Evolutionary conservation across 2,888 invertebrate genomes (phyloP).

Genomic region (Mythimna loreyi): DNA sequence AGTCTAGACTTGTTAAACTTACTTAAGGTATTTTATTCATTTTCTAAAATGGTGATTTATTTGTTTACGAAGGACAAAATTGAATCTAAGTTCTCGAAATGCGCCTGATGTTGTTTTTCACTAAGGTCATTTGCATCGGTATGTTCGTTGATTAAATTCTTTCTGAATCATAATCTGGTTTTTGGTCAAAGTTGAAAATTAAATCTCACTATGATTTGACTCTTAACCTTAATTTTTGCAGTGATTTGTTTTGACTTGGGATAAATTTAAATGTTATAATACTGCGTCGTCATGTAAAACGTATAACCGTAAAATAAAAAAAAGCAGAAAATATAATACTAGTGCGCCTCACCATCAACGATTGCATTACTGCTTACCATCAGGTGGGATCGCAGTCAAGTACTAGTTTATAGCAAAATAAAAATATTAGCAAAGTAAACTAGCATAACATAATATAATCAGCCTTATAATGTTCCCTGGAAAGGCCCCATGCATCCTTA

Average conservation of each 20-base stretch:
- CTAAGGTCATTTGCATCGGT: not conserved
- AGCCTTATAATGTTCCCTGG: too few relatives aligned
- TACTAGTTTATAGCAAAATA: too few relatives aligned
- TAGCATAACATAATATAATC: too few relatives aligned
- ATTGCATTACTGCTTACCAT: too few relatives aligned
- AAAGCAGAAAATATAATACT: too few relatives aligned
- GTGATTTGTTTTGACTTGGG: not conserved
- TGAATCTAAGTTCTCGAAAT: slow-evolving; percentile 13
- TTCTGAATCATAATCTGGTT: not conserved
- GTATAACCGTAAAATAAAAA: too few relatives aligned
- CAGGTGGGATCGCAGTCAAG: too few relatives aligned
- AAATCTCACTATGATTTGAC: not conserved
- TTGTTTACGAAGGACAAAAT: slow-evolving; percentile 34
- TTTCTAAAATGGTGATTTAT: slow-evolving; percentile 36
- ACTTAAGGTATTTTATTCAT: slow-evolving; percentile 13
- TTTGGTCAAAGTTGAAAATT: not conserved
- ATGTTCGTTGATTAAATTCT: not conserved
- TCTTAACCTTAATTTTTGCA: not conserved
- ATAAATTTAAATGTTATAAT: not conserved
- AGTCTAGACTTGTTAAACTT: slow-evolving; percentile 54
- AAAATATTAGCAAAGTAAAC: too few relatives aligned
- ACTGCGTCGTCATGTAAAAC: not conserved
- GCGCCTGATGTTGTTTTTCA: slow-evolving; percentile 10
- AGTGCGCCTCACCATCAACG: too few relatives aligned
- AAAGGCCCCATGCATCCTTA: too few relatives aligned